These are phyloP conservation scores for Cheilinus undulatus DNA, from an alignment of 2,113 vertebrate genomes.

Conservation along the genomic window DNA sequence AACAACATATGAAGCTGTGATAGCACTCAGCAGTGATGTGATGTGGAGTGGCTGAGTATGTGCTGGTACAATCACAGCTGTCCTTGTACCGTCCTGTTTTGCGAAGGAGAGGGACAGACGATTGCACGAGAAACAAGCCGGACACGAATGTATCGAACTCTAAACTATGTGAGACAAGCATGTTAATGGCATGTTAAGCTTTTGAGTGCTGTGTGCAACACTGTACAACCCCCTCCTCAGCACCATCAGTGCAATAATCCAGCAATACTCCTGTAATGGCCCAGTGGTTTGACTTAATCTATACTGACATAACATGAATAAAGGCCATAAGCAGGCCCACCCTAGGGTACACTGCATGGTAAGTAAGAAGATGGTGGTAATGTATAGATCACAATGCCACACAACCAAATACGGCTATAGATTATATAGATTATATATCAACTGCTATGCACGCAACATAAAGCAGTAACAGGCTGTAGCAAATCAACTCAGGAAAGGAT, in stretches of 20 bases:
- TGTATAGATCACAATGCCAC: conserved; percentile 8
- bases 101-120: background rate
- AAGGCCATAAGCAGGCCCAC: conserved; percentile 35
- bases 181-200: conserved; percentile 60
- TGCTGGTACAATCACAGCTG: conserved; percentile 13
- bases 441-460: background rate
- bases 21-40: conserved; percentile 16
- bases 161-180: conserved; percentile 31
- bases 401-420: conserved; percentile 5
- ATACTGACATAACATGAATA: conserved; percentile 56
- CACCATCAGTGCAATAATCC: conserved; percentile 61
- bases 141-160: conserved; percentile 12
- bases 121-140: background rate
- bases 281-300: conserved; percentile 48
- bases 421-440: background rate
- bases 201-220: conserved; percentile 52
- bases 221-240: background rate
- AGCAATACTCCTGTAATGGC: conserved; percentile 52
- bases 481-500: no score
- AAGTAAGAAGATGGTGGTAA: conserved; percentile 1
- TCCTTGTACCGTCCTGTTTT: conserved; percentile 2
- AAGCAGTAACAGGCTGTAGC: background rate
- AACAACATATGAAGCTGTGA: conserved; percentile 21
- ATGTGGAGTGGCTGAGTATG: conserved; percentile 1
- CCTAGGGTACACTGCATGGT: background rate